phyloP scores from a whole-genome alignment of 2,797 vertebrate species.

The Rhyacichthys aspro region DNA sequence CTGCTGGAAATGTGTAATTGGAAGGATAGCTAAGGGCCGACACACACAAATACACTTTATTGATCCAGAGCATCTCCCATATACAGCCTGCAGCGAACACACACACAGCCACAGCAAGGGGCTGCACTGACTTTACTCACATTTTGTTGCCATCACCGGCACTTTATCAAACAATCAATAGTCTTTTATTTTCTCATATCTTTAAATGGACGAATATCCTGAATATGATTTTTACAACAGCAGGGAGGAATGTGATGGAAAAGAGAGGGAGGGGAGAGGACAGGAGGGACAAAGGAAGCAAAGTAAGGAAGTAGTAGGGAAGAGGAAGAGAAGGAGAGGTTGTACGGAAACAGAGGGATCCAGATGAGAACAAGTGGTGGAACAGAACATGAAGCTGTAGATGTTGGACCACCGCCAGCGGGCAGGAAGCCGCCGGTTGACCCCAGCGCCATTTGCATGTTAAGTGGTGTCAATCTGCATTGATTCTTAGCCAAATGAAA shows the following conservation, averaged over 20 bases:
- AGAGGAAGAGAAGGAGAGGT: background rate
- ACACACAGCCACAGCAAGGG: constrained; percentile 59
- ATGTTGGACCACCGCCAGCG: constrained; percentile 63
- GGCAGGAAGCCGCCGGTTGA: constrained; percentile 75
- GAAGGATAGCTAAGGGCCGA: constrained; percentile 84
- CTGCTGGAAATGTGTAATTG: constrained; percentile 87
- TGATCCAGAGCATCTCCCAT: constrained; percentile 72
- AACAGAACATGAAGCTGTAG: constrained; percentile 34
- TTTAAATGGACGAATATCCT: constrained; percentile 79
- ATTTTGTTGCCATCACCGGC: constrained; percentile 63
- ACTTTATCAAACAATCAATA: constrained; percentile 77
- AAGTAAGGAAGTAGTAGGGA: background rate
- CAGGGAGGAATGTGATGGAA: constrained; percentile 62
- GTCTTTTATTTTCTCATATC: constrained; percentile 77
- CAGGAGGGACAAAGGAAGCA: background rate
- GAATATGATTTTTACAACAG: constrained; percentile 76
- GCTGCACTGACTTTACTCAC: constrained; percentile 54
- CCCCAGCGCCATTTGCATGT: constrained; percentile 90
- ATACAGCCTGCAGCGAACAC: constrained; percentile 60
- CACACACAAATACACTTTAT: constrained; percentile 81
- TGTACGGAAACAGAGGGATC: constrained; percentile 2
- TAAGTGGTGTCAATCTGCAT: constrained; percentile 95
- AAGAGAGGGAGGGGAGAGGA: constrained; percentile 13
- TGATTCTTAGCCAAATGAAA: constrained; percentile 91
- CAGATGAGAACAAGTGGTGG: constrained; percentile 2